Conservation (phyloP, 2,113 vertebrate species). For the Cyprinus carpio region DNA sequence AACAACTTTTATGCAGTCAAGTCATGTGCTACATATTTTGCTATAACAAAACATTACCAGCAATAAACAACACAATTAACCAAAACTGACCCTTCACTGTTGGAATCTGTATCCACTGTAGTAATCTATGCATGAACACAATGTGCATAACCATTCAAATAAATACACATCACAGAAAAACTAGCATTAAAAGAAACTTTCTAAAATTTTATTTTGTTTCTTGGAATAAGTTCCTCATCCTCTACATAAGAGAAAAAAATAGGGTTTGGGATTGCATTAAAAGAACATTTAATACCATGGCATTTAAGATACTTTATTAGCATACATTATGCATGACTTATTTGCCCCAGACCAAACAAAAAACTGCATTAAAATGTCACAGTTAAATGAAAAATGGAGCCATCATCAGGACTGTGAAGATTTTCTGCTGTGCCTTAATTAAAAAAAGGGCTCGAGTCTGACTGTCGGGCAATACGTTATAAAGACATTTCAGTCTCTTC, state of each 20-base stretch:
- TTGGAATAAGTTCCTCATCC: neutral
- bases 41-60: neutral
- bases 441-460: neutral
- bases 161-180: neutral
- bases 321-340: neutral
- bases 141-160: neutral
- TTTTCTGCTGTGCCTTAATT: neutral
- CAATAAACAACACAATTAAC: neutral
- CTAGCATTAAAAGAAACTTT: neutral
- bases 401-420: neutral
- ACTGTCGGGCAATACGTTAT: neutral
- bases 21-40: neutral
- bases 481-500: neutral
- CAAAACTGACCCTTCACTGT: neutral
- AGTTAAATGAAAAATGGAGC: neutral
- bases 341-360: neutral
- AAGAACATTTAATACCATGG: neutral
- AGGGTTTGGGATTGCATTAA: neutral
- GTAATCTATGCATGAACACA: neutral
- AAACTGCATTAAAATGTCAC: neutral
- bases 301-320: neutral
- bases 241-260: neutral
- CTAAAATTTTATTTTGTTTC: slow-evolving; percentile 2
- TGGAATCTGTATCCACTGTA: neutral
- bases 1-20: neutral